Conservation (phyloP, 2,113 vertebrate species). For the Oxyruncus cristatus region DNA sequence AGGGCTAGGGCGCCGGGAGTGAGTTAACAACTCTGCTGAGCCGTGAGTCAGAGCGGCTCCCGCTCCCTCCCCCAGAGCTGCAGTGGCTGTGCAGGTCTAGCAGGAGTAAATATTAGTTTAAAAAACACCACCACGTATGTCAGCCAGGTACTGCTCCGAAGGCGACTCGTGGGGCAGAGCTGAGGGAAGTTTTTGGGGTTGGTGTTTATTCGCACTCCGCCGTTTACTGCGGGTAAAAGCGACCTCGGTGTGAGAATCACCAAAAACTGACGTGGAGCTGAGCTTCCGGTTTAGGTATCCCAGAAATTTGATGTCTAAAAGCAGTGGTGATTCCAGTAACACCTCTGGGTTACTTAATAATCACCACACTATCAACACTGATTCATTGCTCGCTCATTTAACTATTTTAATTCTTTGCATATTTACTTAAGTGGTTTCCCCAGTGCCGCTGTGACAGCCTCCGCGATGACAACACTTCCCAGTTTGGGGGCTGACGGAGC, state of each 20-base stretch:
- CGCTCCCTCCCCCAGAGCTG: neutral
- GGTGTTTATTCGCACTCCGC: neutral
- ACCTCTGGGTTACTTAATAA: neutral
- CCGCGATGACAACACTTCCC: neutral
- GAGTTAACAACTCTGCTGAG: neutral
- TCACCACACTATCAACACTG: neutral
- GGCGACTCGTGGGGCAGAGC: neutral
- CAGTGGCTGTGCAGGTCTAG: slow-evolving; percentile 48
- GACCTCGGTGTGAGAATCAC: neutral
- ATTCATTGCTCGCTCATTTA: slow-evolving; percentile 11
- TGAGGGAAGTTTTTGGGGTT: neutral
- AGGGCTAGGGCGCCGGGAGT: neutral
- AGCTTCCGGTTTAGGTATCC: neutral
- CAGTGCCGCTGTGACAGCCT: neutral
- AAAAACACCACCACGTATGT: slow-evolving; percentile 21
- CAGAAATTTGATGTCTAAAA: neutral
- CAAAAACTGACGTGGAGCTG: neutral
- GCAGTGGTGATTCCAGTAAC: neutral
- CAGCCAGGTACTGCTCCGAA: neutral
- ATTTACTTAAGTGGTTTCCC: slow-evolving; percentile 31
- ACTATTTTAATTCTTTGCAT: slow-evolving; percentile 49
- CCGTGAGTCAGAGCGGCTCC: slow-evolving; percentile 34
- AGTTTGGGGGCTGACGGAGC: neutral
- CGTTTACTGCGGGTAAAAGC: neutral
- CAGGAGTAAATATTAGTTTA: slow-evolving; percentile 60